Conservation (phyloP, 2,888 invertebrate genomes). For the Scaeva pyrastri region DNA sequence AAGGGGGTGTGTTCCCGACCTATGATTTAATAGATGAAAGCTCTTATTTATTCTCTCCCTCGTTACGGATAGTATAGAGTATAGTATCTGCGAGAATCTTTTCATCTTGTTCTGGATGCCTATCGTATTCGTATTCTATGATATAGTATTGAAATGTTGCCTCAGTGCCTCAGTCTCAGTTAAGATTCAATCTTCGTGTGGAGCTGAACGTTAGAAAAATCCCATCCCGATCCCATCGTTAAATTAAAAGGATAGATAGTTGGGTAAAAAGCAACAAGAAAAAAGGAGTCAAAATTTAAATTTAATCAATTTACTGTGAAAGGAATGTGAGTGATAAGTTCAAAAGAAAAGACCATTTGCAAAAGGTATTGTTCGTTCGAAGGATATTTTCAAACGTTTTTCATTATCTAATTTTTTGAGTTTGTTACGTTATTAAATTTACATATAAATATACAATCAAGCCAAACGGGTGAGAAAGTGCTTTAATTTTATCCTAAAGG, state of each 20-base stretch:
- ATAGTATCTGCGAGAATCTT: constrained; percentile 52
- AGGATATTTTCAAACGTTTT: neutral
- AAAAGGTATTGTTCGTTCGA: constrained; percentile 6
- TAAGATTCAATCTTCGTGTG: constrained; percentile 65
- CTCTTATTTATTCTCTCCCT: constrained; percentile 58
- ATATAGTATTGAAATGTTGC: constrained; percentile 42
- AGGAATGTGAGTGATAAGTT: neutral
- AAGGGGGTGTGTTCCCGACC: constrained; percentile 69
- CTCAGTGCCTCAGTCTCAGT: too few species aligned
- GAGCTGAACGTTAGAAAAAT: constrained; percentile 38
- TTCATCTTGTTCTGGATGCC: constrained; percentile 64
- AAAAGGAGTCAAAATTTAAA: neutral
- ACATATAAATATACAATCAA: neutral
- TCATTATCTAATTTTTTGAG: neutral
- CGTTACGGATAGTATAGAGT: constrained; percentile 1
- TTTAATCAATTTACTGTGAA: constrained; percentile 29
- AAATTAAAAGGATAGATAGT: constrained; percentile 8
- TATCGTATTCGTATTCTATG: constrained; percentile 31
- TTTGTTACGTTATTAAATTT: neutral
- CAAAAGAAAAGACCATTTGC: constrained; percentile 1
- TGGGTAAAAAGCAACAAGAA: neutral
- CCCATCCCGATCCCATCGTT: neutral
- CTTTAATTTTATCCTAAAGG: neutral
- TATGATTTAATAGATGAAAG: constrained; percentile 66
- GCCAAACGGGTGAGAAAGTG: neutral